phyloP scores from a whole-genome alignment of 2,888 invertebrate species.

The Metopia argyrocephala region DNA sequence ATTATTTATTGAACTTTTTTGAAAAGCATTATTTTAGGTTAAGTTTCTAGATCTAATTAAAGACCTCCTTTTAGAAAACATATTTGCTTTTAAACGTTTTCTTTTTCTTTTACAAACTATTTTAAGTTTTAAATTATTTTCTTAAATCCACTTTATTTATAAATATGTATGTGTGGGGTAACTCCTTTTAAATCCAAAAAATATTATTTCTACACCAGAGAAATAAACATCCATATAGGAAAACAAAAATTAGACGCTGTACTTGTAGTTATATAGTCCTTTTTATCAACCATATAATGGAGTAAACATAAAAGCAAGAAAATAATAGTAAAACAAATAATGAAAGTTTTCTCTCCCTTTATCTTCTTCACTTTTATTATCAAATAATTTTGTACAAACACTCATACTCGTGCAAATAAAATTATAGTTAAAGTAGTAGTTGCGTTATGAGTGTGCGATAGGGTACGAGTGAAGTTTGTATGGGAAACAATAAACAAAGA shows the following conservation, averaged over 20 bases:
- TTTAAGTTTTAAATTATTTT: too few species aligned
- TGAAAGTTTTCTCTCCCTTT: slow-evolving; percentile 13
- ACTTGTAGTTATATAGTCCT: slow-evolving; percentile 15
- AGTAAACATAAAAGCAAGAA: slow-evolving; percentile 24
- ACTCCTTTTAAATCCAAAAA: too few species aligned
- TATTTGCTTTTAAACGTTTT: too few species aligned
- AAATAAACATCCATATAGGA: neutral
- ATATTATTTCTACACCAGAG: neutral
- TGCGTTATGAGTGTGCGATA: neutral
- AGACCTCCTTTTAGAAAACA: too few species aligned
- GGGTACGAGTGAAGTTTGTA: neutral
- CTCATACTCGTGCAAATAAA: neutral
- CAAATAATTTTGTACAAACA: neutral
- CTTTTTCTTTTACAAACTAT: too few species aligned
- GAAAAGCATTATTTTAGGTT: too few species aligned
- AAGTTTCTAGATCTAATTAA: too few species aligned
- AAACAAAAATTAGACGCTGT: slow-evolving; percentile 6
- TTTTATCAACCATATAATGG: slow-evolving; percentile 27
- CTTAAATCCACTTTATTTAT: too few species aligned
- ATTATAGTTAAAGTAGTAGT: neutral
- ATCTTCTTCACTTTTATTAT: too few species aligned
- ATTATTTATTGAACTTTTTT: too few species aligned
- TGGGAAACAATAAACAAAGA: slow-evolving; percentile 64
- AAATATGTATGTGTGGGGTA: too few species aligned
- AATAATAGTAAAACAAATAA: slow-evolving; percentile 46